Evolutionary conservation across 2,797 vertebrate genomes (phyloP).

Genomic region (Austrolebias charrua): DNA sequence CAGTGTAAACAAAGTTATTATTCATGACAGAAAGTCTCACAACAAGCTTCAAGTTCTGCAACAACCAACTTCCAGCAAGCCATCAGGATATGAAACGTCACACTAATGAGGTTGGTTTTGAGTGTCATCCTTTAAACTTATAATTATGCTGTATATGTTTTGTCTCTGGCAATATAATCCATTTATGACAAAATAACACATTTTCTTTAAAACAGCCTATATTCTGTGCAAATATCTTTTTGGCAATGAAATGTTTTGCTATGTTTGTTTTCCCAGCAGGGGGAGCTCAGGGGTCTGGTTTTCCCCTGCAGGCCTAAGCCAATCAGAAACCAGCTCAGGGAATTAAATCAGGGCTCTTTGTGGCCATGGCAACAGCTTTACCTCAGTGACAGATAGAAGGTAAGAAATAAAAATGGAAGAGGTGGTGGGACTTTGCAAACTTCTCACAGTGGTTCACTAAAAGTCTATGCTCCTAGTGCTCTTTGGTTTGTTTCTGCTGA

Average conservation of each 20-base stretch:
- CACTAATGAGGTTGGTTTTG: constrained; percentile 5
- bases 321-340: constrained; percentile 59
- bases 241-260: neutral
- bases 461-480: neutral
- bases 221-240: neutral
- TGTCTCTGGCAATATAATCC: neutral
- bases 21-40: constrained; percentile 18
- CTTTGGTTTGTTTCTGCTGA: constrained; percentile 7
- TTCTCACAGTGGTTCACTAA: constrained; percentile 26
- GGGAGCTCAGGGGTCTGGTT: constrained; percentile 43
- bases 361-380: constrained; percentile 80
- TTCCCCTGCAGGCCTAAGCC: constrained; percentile 34
- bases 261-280: constrained; percentile 53
- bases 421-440: constrained; percentile 31
- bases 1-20: constrained; percentile 4
- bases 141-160: neutral
- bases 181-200: neutral
- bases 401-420: constrained; percentile 49
- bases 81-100: constrained; percentile 4
- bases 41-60: constrained; percentile 30
- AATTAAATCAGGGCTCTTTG: constrained; percentile 70
- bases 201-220: neutral
- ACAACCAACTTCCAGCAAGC: constrained; percentile 3
- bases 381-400: constrained; percentile 58
- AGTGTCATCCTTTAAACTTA: neutral